These are phyloP conservation scores for Amblyjoppa fuscipennis DNA, from an alignment of 2,888 invertebrate species.

Conservation along the genomic window DNA sequence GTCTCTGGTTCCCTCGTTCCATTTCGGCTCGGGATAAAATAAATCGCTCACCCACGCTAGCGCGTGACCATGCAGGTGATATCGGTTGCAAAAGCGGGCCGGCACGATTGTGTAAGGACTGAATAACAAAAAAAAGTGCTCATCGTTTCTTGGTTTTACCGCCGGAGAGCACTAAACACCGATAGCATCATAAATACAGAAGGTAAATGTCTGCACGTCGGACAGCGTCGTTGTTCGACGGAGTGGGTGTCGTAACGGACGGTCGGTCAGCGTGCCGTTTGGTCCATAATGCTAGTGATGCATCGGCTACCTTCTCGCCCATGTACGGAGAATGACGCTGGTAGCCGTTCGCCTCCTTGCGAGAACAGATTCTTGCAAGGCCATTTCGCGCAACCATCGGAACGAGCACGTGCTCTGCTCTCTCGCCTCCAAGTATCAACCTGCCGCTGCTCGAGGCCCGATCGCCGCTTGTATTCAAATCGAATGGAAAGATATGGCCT, in stretches of 20 bases:
- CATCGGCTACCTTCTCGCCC: constrained; percentile 64
- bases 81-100: background rate
- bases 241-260: constrained; percentile 61
- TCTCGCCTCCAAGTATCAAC: constrained; percentile 57
- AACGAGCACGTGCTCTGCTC: constrained; percentile 67
- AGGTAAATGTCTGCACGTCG: constrained; percentile 5
- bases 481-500: constrained; percentile 45
- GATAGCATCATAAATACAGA: constrained; percentile 5
- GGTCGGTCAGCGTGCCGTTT: constrained; percentile 41
- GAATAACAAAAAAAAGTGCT: background rate
- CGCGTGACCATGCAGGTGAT: background rate
- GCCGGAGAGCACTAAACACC: background rate
- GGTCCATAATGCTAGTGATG: constrained; percentile 56
- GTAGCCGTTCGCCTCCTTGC: constrained; percentile 60
- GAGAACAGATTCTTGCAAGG: constrained; percentile 47
- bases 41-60: constrained; percentile 28
- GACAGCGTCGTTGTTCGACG: background rate
- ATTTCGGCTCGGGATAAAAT: constrained; percentile 23
- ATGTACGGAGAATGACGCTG: constrained; percentile 65
- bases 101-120: background rate
- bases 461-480: constrained; percentile 54
- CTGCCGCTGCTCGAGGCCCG: constrained; percentile 27
- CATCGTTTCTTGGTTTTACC: constrained; percentile 16
- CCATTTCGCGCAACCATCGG: constrained; percentile 52
- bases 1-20: constrained; percentile 27